phyloP scores from a whole-genome alignment of 2,113 vertebrate genomes.

The Sisor rabdophorus region DNA sequence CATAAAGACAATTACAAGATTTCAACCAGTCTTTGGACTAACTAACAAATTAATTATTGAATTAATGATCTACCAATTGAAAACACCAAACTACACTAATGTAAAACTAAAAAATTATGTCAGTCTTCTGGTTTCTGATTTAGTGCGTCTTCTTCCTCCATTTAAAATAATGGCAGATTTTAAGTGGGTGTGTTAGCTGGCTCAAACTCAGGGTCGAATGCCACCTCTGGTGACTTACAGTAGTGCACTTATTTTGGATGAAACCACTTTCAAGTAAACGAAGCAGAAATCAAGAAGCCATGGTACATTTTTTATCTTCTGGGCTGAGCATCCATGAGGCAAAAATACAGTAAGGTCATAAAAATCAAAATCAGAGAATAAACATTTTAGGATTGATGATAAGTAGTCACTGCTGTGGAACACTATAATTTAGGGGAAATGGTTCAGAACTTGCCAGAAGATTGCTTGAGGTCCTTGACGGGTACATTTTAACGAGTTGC shows the following conservation, averaged over 20 bases:
- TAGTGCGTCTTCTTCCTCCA: not conserved
- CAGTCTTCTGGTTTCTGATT: not conserved
- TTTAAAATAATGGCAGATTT: slow-evolving; percentile 1
- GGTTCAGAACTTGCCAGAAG: not conserved
- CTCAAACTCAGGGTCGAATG: not conserved
- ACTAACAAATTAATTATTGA: not conserved
- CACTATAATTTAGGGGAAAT: too few species aligned
- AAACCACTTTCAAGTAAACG: slow-evolving; percentile 28
- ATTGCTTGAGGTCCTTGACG: not conserved
- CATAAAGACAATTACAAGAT: too few species aligned
- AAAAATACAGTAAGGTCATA: not conserved
- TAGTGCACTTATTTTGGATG: slow-evolving; percentile 35
- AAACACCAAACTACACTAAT: too few species aligned
- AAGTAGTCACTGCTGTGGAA: not conserved
- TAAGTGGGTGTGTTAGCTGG: slow-evolving; percentile 16
- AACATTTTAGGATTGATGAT: not conserved
- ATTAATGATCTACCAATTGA: not conserved
- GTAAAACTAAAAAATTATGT: too few species aligned
- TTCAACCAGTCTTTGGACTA: too few species aligned
- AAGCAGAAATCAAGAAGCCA: slow-evolving; percentile 18
- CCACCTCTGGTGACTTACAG: slow-evolving; percentile 23
- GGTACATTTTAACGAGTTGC: slow-evolving; percentile 5
- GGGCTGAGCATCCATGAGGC: not conserved
- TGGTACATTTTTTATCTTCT: not conserved
- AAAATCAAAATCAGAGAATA: not conserved